phyloP scores from a whole-genome alignment of 2,797 vertebrate genomes.

The Pseudochirops corinnae region DNA sequence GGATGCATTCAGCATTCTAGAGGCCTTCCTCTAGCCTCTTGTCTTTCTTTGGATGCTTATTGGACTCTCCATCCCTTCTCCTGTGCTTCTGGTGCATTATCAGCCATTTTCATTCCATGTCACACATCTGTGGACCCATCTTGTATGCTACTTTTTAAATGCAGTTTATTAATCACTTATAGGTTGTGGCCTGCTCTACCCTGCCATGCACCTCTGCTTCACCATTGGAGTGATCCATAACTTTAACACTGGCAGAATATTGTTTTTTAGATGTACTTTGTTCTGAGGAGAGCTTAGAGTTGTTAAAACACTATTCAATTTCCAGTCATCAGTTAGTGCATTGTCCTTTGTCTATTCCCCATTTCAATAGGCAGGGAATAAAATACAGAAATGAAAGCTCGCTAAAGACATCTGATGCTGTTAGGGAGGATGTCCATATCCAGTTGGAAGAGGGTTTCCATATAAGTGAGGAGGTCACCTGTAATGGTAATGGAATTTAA shows the following conservation, averaged over 20 bases:
- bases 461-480: neutral
- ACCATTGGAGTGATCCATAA: neutral
- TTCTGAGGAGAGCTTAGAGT: neutral
- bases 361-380: neutral
- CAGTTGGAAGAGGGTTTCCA: neutral
- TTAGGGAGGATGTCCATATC: neutral
- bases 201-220: neutral
- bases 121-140: neutral
- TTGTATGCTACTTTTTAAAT: neutral
- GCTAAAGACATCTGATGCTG: neutral
- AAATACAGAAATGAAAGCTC: neutral
- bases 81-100: neutral
- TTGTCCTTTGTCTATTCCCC: neutral
- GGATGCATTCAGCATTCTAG: neutral
- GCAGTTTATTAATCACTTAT: neutral
- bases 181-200: neutral
- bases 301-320: neutral
- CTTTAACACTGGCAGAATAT: neutral
- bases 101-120: neutral
- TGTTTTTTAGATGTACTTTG: neutral
- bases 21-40: neutral
- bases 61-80: neutral
- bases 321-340: neutral
- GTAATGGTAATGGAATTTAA: too few species aligned
- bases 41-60: neutral